These are phyloP conservation scores for Temnopleurus reevesii DNA, from an alignment of 53 echinoderm and acorn worm species.

Conservation along the genomic window DNA sequence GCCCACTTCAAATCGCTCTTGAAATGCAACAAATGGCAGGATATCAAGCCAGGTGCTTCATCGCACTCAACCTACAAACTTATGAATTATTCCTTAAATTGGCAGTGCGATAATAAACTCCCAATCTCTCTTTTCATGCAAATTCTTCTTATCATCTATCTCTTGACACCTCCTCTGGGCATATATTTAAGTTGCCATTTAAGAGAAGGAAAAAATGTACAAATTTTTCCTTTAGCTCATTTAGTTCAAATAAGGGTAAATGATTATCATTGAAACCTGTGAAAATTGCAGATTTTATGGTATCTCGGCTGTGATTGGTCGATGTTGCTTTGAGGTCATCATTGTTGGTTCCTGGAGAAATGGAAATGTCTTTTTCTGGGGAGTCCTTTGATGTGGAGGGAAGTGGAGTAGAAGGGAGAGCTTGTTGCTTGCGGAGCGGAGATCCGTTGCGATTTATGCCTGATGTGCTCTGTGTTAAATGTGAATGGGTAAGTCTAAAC, in stretches of 20 bases:
- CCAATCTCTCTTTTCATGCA: too few species aligned
- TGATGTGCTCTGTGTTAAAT: conserved; percentile 4
- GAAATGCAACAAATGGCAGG: background rate
- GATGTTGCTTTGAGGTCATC: background rate
- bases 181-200: too few species aligned
- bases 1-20: background rate
- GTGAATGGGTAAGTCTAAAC: background rate
- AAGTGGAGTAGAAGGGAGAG: background rate
- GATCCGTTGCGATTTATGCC: background rate
- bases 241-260: background rate
- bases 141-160: too few species aligned
- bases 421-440: background rate
- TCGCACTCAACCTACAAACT: background rate
- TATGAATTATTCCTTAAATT: background rate
- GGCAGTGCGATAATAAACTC: too few species aligned
- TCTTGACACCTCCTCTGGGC: too few species aligned
- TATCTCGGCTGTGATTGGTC: background rate
- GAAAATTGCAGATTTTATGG: background rate
- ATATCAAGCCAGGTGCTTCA: background rate
- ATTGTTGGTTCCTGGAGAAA: background rate
- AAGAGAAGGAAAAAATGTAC: too few species aligned
- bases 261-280: conserved; percentile 1
- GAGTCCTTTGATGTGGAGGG: background rate
- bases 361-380: background rate
- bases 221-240: too few species aligned